These are phyloP conservation scores for Paralichthys olivaceus DNA, from an alignment of 2,113 vertebrate genomes.

Conservation along the genomic window DNA sequence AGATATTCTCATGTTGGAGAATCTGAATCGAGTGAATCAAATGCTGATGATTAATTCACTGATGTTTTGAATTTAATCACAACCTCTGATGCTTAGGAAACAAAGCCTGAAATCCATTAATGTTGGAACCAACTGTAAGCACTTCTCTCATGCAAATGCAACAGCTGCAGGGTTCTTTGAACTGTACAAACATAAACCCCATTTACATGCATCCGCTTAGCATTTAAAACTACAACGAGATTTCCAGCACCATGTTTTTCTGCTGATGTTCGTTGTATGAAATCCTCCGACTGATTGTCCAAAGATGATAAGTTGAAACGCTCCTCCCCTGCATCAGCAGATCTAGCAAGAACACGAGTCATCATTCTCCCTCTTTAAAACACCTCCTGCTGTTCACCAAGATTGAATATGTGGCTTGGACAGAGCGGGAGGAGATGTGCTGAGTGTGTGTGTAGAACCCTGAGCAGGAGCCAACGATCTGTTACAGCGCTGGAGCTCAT, in stretches of 20 bases:
- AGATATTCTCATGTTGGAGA: neutral
- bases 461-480: constrained; percentile 36
- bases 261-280: neutral
- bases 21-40: neutral
- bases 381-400: constrained; percentile 12
- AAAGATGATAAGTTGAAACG: constrained; percentile 13
- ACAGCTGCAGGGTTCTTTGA: neutral
- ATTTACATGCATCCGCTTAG: neutral
- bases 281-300: neutral
- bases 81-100: neutral
- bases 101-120: neutral
- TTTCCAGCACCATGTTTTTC: neutral
- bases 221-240: neutral
- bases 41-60: neutral
- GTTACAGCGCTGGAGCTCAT: constrained; percentile 2
- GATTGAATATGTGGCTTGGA: constrained; percentile 49
- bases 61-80: neutral
- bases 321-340: neutral
- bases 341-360: constrained; percentile 19
- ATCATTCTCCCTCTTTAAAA: constrained; percentile 30
- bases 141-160: neutral
- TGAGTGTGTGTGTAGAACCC: constrained; percentile 12
- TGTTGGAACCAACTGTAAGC: neutral
- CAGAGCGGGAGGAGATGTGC: constrained; percentile 30
- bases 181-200: neutral